These are phyloP conservation scores for Melinopterus prodromus DNA, from an alignment of 2,888 invertebrate species.

Conservation along the genomic window DNA sequence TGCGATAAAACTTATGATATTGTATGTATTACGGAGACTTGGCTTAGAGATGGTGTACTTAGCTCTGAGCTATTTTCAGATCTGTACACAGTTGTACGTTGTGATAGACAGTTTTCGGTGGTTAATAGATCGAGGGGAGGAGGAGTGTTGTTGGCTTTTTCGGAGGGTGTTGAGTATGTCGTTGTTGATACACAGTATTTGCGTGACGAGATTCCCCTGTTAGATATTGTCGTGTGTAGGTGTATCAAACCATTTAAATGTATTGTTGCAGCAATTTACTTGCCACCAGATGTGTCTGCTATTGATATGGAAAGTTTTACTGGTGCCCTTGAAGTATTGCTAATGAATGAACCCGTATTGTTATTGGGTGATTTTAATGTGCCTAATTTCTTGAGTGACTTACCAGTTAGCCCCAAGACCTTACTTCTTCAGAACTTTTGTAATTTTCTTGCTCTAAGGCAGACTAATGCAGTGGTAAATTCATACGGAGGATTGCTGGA, in stretches of 20 bases:
- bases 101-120: neutral
- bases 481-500: neutral
- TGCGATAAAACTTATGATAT: neutral
- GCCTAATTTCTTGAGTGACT: neutral
- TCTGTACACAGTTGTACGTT: neutral
- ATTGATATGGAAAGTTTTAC: neutral
- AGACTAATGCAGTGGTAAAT: neutral
- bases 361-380: neutral
- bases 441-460: neutral
- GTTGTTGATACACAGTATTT: neutral
- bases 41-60: neutral
- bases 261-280: neutral
- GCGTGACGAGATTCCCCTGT: neutral
- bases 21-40: neutral
- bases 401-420: neutral
- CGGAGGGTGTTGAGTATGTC: neutral
- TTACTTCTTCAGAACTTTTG: neutral
- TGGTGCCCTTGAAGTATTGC: neutral
- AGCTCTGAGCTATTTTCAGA: neutral
- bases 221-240: constrained; percentile 17
- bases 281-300: neutral
- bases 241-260: neutral
- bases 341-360: neutral
- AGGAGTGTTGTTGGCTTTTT: neutral
- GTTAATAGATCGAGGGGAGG: neutral